Evolutionary conservation across 2,888 invertebrate species (phyloP).

Genomic region (Autographa gamma): DNA sequence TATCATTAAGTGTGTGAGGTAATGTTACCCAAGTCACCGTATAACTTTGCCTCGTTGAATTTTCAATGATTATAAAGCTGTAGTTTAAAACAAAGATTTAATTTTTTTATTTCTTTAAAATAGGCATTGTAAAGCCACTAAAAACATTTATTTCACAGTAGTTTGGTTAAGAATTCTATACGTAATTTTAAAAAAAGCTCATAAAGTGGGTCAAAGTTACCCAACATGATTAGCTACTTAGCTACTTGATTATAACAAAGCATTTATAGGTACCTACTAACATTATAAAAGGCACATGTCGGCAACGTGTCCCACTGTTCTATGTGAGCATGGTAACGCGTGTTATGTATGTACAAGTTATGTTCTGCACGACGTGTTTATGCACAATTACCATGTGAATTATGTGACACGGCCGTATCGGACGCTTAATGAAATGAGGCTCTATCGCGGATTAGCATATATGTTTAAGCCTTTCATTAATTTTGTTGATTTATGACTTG

Average conservation of each 20-base stretch:
- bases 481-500: neutral
- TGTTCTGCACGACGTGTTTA: constrained; percentile 19
- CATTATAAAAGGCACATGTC: neutral
- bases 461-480: neutral
- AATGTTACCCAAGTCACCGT: too few species aligned
- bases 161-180: too few species aligned
- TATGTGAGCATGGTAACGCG: constrained; percentile 10
- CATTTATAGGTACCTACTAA: neutral
- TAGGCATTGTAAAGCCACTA: too few species aligned
- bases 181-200: too few species aligned
- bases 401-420: neutral
- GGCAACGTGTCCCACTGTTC: neutral
- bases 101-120: too few species aligned
- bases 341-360: constrained; percentile 19
- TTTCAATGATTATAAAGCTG: too few species aligned
- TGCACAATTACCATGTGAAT: constrained; percentile 21
- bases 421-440: constrained; percentile 6
- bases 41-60: too few species aligned
- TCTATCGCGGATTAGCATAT: neutral
- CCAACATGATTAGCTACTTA: too few species aligned
- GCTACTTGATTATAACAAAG: neutral
- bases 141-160: too few species aligned
- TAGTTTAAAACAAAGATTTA: too few species aligned
- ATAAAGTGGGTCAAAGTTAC: too few species aligned
- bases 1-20: too few species aligned